phyloP scores from a whole-genome alignment of 2,113 vertebrate genomes.

The Myodes glareolus region DNA sequence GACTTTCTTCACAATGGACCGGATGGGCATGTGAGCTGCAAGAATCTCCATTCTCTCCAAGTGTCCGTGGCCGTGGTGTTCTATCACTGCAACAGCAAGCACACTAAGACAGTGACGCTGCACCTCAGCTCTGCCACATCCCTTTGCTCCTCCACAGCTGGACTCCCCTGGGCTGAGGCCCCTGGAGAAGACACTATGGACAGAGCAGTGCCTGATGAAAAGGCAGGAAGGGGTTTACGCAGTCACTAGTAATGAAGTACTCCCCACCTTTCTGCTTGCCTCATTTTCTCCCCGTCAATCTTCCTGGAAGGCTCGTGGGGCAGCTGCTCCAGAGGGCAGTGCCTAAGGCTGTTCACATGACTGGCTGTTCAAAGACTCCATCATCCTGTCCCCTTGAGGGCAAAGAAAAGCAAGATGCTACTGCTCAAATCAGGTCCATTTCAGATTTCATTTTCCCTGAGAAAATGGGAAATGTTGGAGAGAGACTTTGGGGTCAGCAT shows the following conservation, averaged over 20 bases:
- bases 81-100: background rate
- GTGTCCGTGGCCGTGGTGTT: background rate
- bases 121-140: background rate
- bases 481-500: conserved; percentile 28
- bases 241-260: background rate
- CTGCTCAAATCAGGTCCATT: conserved; percentile 17
- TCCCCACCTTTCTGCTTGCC: no score
- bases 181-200: background rate
- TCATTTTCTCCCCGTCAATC: background rate
- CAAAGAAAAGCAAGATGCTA: conserved; percentile 52
- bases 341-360: accelerated
- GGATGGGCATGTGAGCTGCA: background rate
- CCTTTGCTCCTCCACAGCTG: accelerated
- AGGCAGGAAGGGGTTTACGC: no score
- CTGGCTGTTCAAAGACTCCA: conserved; percentile 7
- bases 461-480: conserved; percentile 56
- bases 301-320: background rate
- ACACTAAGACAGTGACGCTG: background rate
- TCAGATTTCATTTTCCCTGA: conserved; percentile 71
- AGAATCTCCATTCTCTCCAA: background rate
- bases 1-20: background rate
- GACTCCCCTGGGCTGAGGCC: no score
- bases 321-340: background rate
- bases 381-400: background rate
- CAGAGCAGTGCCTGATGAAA: background rate